These are phyloP conservation scores for Metacarcinus magister DNA, from an alignment of 2,888 invertebrate genomes.

Conservation along the genomic window DNA sequence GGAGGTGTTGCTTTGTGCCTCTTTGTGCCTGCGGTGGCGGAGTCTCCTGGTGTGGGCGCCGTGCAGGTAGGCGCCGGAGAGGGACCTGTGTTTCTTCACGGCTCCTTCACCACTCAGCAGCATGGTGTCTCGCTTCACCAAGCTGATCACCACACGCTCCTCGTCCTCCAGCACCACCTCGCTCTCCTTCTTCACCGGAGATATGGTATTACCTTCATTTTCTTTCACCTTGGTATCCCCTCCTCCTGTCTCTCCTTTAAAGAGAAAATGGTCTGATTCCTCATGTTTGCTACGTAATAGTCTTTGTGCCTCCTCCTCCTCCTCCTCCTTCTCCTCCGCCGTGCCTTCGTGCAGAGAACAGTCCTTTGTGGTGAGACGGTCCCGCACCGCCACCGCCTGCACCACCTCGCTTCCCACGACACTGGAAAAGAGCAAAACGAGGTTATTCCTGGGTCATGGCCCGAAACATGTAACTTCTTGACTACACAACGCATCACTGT, in stretches of 20 bases:
- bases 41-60: conserved; percentile 60
- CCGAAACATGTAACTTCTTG: conserved; percentile 74
- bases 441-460: conserved; percentile 73
- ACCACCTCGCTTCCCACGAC: not conserved
- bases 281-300: not conserved
- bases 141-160: conserved; percentile 75
- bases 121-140: conserved; percentile 76
- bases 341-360: not conserved
- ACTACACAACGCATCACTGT: not conserved
- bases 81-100: conserved; percentile 35
- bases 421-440: conserved; percentile 75
- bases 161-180: conserved; percentile 73
- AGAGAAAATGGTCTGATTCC: not conserved
- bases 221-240: not conserved
- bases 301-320: conserved; percentile 6
- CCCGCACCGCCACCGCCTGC: not conserved
- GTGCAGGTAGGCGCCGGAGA: conserved; percentile 65
- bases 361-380: not conserved
- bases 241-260: not conserved
- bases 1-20: conserved; percentile 8
- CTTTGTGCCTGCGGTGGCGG: conserved; percentile 73
- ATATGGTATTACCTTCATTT: not conserved
- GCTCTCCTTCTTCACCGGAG: not conserved
- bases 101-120: conserved; percentile 59
- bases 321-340: not conserved